Percentiles rank a stretch among this genome's conserved stretches.
These are phyloP conservation scores for Xanthia togata DNA, from an alignment of 2,888 invertebrate genomes.

Conservation along the genomic window DNA sequence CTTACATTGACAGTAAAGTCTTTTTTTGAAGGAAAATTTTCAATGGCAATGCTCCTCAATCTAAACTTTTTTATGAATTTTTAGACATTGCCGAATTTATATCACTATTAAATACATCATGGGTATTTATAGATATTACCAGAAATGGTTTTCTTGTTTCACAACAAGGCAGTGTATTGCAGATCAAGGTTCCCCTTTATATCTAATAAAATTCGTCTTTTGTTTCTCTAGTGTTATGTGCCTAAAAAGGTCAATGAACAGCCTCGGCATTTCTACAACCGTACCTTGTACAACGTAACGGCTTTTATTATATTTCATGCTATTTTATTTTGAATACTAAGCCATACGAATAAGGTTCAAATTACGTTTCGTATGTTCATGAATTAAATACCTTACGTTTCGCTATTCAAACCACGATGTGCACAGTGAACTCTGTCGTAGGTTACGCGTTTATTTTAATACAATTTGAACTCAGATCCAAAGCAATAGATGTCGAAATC, in stretches of 20 bases:
- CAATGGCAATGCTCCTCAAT: constrained; percentile 17
- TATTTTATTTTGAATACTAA: constrained; percentile 75
- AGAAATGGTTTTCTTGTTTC: constrained; percentile 67
- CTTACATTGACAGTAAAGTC: constrained; percentile 32
- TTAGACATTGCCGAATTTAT: neutral
- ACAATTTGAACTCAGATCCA: constrained; percentile 79
- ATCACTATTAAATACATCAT: constrained; percentile 20
- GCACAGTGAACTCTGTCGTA: constrained; percentile 75
- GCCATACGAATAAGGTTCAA: constrained; percentile 77
- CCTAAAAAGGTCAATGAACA: constrained; percentile 90
- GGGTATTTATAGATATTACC: constrained; percentile 39
- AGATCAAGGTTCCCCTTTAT: constrained; percentile 86
- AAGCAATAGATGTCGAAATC: constrained; percentile 73
- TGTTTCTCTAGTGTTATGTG: constrained; percentile 88
- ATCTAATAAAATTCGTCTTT: constrained; percentile 87
- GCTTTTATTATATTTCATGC: constrained; percentile 70
- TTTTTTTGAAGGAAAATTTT: constrained; percentile 17
- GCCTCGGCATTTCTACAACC: constrained; percentile 89
- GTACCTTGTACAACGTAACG: constrained; percentile 74
- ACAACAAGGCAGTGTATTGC: constrained; percentile 75
- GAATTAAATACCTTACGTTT: constrained; percentile 81
- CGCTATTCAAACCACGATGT: constrained; percentile 75
- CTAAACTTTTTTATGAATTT: constrained; percentile 6
- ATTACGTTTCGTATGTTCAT: constrained; percentile 66
- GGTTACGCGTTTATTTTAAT: constrained; percentile 69